Conservation (phyloP, 1,140 invertebrate species). For the Polypedilum vanderplanki region DNA sequence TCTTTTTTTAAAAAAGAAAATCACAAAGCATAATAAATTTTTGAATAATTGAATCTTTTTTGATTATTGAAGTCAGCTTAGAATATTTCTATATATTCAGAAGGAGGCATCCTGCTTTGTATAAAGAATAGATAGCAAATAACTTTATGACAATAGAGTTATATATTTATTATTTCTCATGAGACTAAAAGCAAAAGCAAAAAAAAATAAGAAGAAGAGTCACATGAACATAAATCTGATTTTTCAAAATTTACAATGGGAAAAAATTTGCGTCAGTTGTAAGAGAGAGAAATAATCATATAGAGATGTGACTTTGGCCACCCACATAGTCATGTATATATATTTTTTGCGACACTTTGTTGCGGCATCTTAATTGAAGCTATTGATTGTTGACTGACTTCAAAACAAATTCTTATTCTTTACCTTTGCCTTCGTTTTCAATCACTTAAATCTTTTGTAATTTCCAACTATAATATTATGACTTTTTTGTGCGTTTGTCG, state of each 20-base stretch:
- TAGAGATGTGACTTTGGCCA: slow-evolving; percentile 8
- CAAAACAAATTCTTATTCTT: slow-evolving; percentile 8
- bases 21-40: too few species aligned
- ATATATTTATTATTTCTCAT: too few species aligned
- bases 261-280: slow-evolving; percentile 11
- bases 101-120: too few species aligned
- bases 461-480: too few species aligned
- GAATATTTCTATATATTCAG: too few species aligned
- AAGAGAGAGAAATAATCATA: too few species aligned
- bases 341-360: background rate
- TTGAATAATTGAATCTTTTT: too few species aligned
- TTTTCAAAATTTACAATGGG: background rate
- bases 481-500: background rate
- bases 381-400: background rate
- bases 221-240: background rate
- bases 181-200: too few species aligned
- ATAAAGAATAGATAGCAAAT: too few species aligned
- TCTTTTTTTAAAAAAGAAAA: too few species aligned
- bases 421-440: background rate
- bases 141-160: too few species aligned
- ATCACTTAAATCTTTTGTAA: background rate
- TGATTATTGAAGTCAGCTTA: too few species aligned
- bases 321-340: background rate
- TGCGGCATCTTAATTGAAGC: slow-evolving; percentile 10
- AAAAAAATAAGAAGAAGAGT: background rate